Base-by-base conservation (phyloP, 2,797 vertebrate genomes). In the Chelidonichthys spinosus region DNA sequence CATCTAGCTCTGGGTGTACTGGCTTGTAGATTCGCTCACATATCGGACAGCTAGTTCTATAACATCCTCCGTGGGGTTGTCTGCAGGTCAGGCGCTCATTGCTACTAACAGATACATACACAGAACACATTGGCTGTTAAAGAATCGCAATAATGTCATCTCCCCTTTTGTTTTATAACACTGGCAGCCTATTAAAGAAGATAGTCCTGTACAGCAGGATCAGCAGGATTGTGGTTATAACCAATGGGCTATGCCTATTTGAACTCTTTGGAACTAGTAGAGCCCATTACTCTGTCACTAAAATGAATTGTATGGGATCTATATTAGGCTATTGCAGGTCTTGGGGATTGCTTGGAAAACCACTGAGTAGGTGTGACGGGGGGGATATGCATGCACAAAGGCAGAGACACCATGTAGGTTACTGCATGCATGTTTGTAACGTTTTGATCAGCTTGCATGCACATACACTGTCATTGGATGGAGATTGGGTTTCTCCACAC, bases 131-230 rank as follows among this genome's bases (percentile, higher is more conserved):
- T 25, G 25, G 25, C 25, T 25, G 25, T 25, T 25, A 15, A 50
- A 63, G 49, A 66, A 14, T 46, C 75, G 25, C 37, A 74, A 62
- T 83, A 80, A 89, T 82, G 59, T 80, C 81, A 56, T 69, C 56
- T 80, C 86, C 83, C 91, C 86, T 85, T 92, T 86, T 88, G 75
- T 84, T 90, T 87, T 83, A 88, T 82, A 82, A 75, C 74, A 69
- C 55, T 2, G 14, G 47, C 53, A 55, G 69, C 74, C 84, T 81
- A 87, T 90, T 85, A 91, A 79, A 61, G 77, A 46, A 76, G 50
- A 83, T 80, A 72, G 79, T 79, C 63, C 67, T 60, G 55, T 59
- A 15, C 54, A 64, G 62, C 70, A 53, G 39, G 37, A 63, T 74
- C 54, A 64, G 62, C 70, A 53, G 39, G 37, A 63, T 74, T 72